Percentiles rank a stretch among this genome's conserved stretches.
Conservation (phyloP, 2,888 invertebrate genomes). For the Oscheius sp. region DNA sequence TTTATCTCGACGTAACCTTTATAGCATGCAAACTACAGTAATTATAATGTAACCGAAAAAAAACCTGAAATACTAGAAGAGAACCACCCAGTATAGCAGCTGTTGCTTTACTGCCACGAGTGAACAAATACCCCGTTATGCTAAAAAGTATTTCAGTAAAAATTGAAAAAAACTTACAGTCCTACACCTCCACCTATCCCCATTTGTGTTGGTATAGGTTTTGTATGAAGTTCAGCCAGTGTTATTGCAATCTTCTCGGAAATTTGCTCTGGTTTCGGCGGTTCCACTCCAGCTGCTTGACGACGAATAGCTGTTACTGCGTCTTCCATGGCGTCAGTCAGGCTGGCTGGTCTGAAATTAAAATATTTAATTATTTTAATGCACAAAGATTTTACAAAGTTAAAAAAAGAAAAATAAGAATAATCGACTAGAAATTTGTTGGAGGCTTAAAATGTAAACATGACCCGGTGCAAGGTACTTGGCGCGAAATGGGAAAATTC, state of each 20-base stretch:
- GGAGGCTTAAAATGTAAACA: too few species aligned
- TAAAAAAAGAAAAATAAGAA: too few species aligned
- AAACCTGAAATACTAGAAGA: constrained; percentile 49
- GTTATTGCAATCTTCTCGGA: constrained; percentile 27
- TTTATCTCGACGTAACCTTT: constrained; percentile 57
- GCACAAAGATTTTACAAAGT: too few species aligned
- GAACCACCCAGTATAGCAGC: constrained; percentile 50
- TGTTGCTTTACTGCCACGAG: constrained; percentile 48
- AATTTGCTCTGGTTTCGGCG: neutral
- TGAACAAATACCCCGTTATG: constrained; percentile 52
- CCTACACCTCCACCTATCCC: constrained; percentile 48
- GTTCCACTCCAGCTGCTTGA: neutral
- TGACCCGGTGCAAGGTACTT: too few species aligned
- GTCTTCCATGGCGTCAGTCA: neutral
- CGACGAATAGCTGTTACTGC: neutral
- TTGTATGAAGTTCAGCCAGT: constrained; percentile 40
- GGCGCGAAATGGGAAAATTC: too few species aligned
- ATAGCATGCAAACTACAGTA: constrained; percentile 55
- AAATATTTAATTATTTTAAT: too few species aligned
- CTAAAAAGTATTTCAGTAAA: constrained; percentile 31
- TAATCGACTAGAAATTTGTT: too few species aligned
- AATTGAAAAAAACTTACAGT: constrained; percentile 37
- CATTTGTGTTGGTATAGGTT: constrained; percentile 50
- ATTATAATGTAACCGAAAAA: neutral
- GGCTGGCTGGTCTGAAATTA: neutral